Evolutionary conservation across 2,888 invertebrate species (phyloP).

Genomic region (Apamea crenata): DNA sequence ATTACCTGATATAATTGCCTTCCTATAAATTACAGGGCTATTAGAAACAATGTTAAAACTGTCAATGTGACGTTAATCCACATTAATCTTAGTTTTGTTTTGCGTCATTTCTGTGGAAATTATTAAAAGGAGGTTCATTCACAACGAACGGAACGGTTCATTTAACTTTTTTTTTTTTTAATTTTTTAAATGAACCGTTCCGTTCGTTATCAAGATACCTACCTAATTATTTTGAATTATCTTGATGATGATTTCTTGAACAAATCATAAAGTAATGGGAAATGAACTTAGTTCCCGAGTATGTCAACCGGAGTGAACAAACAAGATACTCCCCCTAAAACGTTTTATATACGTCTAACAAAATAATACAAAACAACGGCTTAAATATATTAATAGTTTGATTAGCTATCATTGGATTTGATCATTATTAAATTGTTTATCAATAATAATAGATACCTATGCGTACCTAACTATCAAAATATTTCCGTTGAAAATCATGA

Average conservation of each 20-base stretch:
- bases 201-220: not conserved
- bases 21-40: constrained; percentile 42
- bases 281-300: no score
- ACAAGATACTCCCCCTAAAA: not conserved
- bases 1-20: constrained; percentile 52
- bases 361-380: constrained; percentile 7
- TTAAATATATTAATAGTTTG: constrained; percentile 9
- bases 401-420: constrained; percentile 28
- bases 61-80: constrained; percentile 36
- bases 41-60: constrained; percentile 38
- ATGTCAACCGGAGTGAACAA: not conserved
- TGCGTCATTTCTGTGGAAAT: constrained; percentile 30
- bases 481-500: not conserved
- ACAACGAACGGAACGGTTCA: no score
- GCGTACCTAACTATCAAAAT: not conserved
- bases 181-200: no score
- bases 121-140: not conserved
- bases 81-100: constrained; percentile 42
- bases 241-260: not conserved
- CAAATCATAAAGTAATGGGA: not conserved
- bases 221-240: not conserved
- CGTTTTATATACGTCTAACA: not conserved
- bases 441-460: not conserved
- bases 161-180: not conserved
- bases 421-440: constrained; percentile 13